Conservation (phyloP, 2,113 vertebrate species). For the Cranoglanis bouderius region DNA sequence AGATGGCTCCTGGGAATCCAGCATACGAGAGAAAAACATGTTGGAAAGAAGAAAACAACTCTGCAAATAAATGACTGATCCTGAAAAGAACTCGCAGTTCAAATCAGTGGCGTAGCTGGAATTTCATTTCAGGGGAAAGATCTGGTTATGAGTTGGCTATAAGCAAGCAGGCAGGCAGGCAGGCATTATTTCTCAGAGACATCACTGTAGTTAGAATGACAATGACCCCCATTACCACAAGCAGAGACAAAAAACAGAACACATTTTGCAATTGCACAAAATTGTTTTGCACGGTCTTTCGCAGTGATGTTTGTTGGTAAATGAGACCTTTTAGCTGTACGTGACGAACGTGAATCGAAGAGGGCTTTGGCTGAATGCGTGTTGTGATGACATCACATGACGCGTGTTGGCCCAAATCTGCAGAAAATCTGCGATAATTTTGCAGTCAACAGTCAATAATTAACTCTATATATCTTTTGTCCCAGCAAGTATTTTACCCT, state of each 20-base stretch:
- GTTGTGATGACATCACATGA: no score
- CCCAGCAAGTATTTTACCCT: no score
- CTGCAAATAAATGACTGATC: constrained; percentile 19
- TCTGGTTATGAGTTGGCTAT: neutral
- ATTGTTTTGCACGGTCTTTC: no score
- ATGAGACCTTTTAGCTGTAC: no score
- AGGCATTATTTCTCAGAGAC: neutral
- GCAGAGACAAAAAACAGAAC: neutral
- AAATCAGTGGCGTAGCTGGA: constrained; percentile 8
- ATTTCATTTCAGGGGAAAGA: constrained; percentile 6
- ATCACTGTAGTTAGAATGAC: neutral
- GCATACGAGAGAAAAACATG: constrained; percentile 17
- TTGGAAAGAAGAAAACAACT: neutral
- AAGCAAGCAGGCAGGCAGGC: neutral
- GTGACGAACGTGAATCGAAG: no score
- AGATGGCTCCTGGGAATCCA: constrained; percentile 41
- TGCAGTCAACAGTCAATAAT: neutral
- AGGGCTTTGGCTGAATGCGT: no score
- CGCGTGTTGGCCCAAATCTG: no score
- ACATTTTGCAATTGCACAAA: no score
- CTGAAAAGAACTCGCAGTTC: constrained; percentile 11
- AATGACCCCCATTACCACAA: neutral
- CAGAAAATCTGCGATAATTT: no score
- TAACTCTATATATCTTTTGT: neutral
- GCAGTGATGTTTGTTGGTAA: no score